Conservation (phyloP, 2,888 invertebrate genomes). For the Lumbricus terrestris region DNA sequence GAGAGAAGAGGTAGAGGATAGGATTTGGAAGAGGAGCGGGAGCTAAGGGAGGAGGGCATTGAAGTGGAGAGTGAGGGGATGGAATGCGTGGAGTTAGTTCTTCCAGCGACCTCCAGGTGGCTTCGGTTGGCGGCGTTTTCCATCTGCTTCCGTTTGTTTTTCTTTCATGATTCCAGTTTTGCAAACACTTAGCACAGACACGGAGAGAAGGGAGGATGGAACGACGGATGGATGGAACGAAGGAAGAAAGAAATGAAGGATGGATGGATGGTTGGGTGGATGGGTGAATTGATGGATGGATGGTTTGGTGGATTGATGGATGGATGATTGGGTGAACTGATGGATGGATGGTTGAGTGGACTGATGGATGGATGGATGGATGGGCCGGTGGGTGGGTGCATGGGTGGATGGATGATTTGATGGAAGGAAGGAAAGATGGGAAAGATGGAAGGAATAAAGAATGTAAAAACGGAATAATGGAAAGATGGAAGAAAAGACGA, state of each 20-base stretch:
- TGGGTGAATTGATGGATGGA: background rate
- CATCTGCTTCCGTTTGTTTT: background rate
- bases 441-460: no score
- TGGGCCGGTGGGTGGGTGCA: no score
- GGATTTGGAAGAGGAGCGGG: background rate
- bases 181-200: background rate
- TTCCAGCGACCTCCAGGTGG: background rate
- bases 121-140: background rate
- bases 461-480: no score
- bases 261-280: background rate
- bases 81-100: background rate
- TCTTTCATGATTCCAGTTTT: constrained; percentile 3
- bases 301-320: no score
- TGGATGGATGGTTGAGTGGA: no score
- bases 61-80: background rate
- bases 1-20: background rate
- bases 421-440: no score
- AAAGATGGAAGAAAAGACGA: background rate
- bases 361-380: no score
- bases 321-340: no score
- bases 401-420: no score
- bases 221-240: background rate
- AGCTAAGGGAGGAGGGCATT: background rate
- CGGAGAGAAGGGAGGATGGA: background rate
- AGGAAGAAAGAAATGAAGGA: background rate